phyloP scores from a whole-genome alignment of 2,888 invertebrate genomes.

The Ornithoptera priamus region DNA sequence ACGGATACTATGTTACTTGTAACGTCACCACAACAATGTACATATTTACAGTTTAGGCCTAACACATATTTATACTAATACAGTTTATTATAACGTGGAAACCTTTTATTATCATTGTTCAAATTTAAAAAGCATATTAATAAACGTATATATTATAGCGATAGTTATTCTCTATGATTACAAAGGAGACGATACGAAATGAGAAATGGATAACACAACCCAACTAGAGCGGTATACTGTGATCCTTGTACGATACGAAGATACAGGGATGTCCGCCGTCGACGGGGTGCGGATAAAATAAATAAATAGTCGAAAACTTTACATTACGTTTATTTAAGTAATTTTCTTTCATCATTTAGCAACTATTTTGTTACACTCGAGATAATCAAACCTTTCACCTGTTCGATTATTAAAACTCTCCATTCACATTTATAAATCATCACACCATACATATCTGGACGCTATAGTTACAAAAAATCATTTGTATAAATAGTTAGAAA shows the following conservation, averaged over 20 bases:
- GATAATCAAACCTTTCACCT: slow-evolving; percentile 10
- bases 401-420: slow-evolving; percentile 20
- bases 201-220: slow-evolving; percentile 13
- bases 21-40: slow-evolving; percentile 46
- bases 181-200: slow-evolving; percentile 12
- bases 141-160: not conserved
- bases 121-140: not conserved
- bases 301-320: slow-evolving; percentile 23
- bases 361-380: slow-evolving; percentile 24
- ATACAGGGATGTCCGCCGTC: slow-evolving; percentile 17
- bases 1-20: slow-evolving; percentile 44
- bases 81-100: slow-evolving; percentile 10
- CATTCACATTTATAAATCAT: slow-evolving; percentile 30
- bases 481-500: slow-evolving; percentile 35
- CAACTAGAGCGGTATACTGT: not conserved
- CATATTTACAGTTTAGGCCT: slow-evolving; percentile 65
- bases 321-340: slow-evolving; percentile 25
- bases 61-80: slow-evolving; percentile 32
- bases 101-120: slow-evolving; percentile 6
- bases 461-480: slow-evolving; percentile 39
- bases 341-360: slow-evolving; percentile 10
- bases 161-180: slow-evolving; percentile 3
- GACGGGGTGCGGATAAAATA: slow-evolving; percentile 11
- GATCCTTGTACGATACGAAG: not conserved
- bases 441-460: slow-evolving; percentile 38